phyloP scores from a whole-genome alignment of 1,140 invertebrate genomes.

The Drosophila varians region DNA sequence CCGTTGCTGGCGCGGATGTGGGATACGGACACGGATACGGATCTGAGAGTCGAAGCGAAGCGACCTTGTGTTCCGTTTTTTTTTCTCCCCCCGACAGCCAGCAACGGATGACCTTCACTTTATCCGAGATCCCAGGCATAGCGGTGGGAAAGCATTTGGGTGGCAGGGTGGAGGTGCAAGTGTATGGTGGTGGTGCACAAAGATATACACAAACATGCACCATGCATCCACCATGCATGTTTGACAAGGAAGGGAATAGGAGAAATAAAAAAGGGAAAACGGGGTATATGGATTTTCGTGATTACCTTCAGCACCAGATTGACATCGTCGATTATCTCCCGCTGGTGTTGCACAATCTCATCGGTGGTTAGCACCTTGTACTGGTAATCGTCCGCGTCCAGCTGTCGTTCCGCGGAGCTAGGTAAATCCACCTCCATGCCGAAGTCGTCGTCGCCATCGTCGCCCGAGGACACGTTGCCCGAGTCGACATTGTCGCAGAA shows the following conservation, averaged over 20 bases:
- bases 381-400: constrained; percentile 94
- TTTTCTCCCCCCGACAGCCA: constrained; percentile 16
- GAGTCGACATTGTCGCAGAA: constrained; percentile 94
- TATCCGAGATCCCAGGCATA: constrained; percentile 40
- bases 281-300: background rate
- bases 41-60: background rate
- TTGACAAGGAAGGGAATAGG: background rate
- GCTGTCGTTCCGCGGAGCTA: constrained; percentile 87
- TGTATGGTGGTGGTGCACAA: background rate
- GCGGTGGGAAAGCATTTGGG: background rate
- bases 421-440: constrained; percentile 95
- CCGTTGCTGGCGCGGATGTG: background rate
- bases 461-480: constrained; percentile 95
- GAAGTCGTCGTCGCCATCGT: constrained; percentile 93
- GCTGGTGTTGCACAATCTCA: constrained; percentile 98
- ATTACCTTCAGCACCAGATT: constrained; percentile 93
- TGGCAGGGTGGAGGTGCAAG: background rate
- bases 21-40: constrained; percentile 14
- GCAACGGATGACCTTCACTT: constrained; percentile 36
- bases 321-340: constrained; percentile 98
- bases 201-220: constrained; percentile 18
- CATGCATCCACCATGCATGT: background rate
- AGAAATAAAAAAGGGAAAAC: background rate
- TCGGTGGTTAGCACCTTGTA: constrained; percentile 97
- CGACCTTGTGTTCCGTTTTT: constrained; percentile 30